Percentiles rank a stretch among this genome's conserved stretches.
Conservation (phyloP, 2,888 invertebrate species). For the Laspeyria flexula region DNA sequence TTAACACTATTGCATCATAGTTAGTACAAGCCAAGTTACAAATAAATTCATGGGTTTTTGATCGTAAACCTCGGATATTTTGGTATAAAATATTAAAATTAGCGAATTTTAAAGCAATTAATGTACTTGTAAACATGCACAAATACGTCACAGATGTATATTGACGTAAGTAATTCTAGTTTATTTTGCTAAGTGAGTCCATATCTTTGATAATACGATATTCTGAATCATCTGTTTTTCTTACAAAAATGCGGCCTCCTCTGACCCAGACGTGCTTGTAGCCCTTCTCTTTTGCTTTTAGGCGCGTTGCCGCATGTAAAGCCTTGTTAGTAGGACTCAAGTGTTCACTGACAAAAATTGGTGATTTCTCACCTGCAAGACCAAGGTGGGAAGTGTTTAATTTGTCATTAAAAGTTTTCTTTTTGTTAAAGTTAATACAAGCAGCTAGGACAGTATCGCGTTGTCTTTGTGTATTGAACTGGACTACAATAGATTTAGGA, state of each 20-base stretch:
- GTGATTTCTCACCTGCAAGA: background rate
- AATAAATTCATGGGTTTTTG: no score
- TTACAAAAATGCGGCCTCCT: constrained; percentile 4
- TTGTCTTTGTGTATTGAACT: constrained; percentile 7
- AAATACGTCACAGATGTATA: no score
- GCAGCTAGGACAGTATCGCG: constrained; percentile 5
- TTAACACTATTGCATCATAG: no score
- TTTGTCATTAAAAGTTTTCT: background rate
- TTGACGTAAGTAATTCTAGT: no score
- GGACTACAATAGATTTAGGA: constrained; percentile 7
- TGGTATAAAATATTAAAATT: no score
- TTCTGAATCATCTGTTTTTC: background rate
- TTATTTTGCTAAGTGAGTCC: no score
- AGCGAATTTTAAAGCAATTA: no score
- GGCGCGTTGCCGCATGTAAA: constrained; percentile 1
- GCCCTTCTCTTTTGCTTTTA: background rate
- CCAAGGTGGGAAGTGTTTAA: constrained; percentile 3
- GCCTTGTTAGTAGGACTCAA: background rate
- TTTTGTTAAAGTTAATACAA: constrained; percentile 2
- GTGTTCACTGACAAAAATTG: constrained; percentile 1
- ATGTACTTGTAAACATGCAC: no score
- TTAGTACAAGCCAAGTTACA: no score
- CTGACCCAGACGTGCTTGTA: constrained; percentile 3
- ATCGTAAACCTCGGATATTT: no score
- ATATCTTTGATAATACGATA: constrained; percentile 1